These are phyloP conservation scores for Rhingia campestris DNA, from an alignment of 2,888 invertebrate species.

Conservation along the genomic window DNA sequence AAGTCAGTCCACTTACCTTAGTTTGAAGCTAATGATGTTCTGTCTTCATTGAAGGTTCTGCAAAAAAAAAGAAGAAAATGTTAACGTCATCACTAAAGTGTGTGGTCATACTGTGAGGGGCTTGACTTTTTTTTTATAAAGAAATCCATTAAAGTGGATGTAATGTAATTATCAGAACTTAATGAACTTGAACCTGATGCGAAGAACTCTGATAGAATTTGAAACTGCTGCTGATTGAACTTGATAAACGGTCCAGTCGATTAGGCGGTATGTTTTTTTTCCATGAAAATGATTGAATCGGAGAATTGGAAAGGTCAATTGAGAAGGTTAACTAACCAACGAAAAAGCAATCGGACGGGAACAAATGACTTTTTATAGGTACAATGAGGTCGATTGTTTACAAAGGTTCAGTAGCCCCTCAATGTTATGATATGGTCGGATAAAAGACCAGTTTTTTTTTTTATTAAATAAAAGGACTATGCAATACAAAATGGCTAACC, in stretches of 20 bases:
- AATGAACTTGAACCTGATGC: slow-evolving; percentile 13
- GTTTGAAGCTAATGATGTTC: slow-evolving; percentile 9
- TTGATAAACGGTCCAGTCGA: neutral
- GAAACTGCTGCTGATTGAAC: neutral
- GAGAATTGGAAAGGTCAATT: neutral
- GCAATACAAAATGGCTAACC: too few species aligned
- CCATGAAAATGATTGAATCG: neutral
- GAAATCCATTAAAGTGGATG: slow-evolving; percentile 7
- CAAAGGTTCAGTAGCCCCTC: neutral
- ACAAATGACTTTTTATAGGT: neutral
- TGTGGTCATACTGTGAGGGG: neutral
- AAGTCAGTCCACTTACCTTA: slow-evolving; percentile 7
- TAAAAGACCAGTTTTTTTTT: too few species aligned
- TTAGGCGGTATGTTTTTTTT: neutral
- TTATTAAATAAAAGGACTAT: too few species aligned
- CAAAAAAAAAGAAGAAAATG: neutral
- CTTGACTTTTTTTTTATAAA: neutral
- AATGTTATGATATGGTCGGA: too few species aligned
- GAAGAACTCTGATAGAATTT: slow-evolving; percentile 2
- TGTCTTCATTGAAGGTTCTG: neutral
- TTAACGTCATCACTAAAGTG: neutral
- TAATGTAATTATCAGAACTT: slow-evolving; percentile 1
- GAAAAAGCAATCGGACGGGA: neutral
- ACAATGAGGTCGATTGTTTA: neutral
- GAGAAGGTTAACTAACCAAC: neutral